Evolutionary conservation across 2,888 invertebrate genomes (phyloP), one percentile per base, ranked within the genome.

Genomic region (Hanleya hanleyi): DNA sequence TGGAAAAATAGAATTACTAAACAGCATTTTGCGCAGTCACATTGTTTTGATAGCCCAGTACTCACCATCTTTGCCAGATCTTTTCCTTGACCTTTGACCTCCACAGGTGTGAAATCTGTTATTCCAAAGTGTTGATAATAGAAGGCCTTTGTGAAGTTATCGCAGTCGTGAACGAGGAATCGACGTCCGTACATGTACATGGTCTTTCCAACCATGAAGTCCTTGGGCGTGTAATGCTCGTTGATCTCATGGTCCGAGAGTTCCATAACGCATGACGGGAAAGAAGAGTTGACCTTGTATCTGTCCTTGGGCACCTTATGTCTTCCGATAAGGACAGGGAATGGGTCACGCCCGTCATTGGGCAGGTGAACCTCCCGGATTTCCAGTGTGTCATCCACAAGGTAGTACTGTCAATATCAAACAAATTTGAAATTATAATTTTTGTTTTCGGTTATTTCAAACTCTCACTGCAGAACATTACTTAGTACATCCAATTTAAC

Each of bases 381-480:
- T 70, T 95, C 93, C 68, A 97, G 93, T 0, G 94, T 95, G 86
- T 96, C 95, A 86, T 97, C 96, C 69, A 94, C 93, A 32, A 97
- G 91, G 89, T 94, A 96, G 90, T 96, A 97, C 84, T 91, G 80
- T 22, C 12, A 83, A 81, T 38, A 64, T n/a, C 71, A 61, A 41
- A 50, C 15, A 70, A 69, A 12, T 18, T 41, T n/a, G n/a, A n/a
- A n/a, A n/a, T n/a, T n/a, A n/a, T n/a, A n/a, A n/a, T n/a, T n/a
- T n/a, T n/a, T n/a, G n/a, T n/a, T n/a, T n/a, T n/a, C n/a, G n/a
- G n/a, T n/a, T n/a, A n/a, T n/a, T n/a, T n/a, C n/a, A n/a, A n/a
- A n/a, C n/a, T n/a, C n/a, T n/a, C n/a, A n/a, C n/a, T n/a, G n/a
- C n/a, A n/a, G n/a, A n/a, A n/a, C n/a, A n/a, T n/a, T n/a, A n/a